Evolutionary conservation across 35 echinoderm and acorn worm species (phyloP).

Genomic region (Diadema setosum): DNA sequence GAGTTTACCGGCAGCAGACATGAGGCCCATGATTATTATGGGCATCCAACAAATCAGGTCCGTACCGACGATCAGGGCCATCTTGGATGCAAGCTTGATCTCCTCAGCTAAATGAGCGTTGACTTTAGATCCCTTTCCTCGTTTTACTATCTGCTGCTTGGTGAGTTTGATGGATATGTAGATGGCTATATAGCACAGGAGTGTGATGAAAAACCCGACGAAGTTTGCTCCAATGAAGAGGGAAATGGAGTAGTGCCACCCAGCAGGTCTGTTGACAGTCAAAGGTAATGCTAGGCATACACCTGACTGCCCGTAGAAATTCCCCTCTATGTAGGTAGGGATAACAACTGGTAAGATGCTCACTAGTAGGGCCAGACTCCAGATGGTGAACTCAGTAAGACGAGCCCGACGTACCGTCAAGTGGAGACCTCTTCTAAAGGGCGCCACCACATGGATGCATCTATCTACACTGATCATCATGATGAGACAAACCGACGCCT

Average conservation of each 20-base stretch:
- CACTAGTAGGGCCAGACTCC: not conserved
- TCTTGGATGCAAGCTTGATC: constrained; percentile 53
- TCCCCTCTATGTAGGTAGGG: not conserved
- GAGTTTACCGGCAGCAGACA: not conserved
- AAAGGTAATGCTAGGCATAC: constrained; percentile 44
- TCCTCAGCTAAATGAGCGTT: not conserved
- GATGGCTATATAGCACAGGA: constrained; percentile 18
- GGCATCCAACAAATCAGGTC: constrained; percentile 62
- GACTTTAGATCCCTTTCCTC: not conserved
- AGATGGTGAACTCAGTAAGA: not conserved
- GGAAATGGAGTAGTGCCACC: constrained; percentile 18
- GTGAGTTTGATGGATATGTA: not conserved
- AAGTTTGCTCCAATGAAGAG: constrained; percentile 44
- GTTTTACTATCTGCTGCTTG: not conserved
- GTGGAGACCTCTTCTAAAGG: constrained; percentile 18
- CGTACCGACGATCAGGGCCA: constrained; percentile 47
- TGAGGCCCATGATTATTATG: constrained; percentile 49
- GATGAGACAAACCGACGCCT: constrained; percentile 46
- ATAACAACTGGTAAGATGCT: constrained; percentile 19
- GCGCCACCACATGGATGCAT: constrained; percentile 21
- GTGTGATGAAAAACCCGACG: not conserved
- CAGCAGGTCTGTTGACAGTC: not conserved
- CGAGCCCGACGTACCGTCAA: not conserved
- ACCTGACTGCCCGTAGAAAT: constrained; percentile 33
- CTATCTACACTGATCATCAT: constrained; percentile 57